Evolutionary conservation across 2,888 invertebrate genomes (phyloP).

Genomic region (Octodonta nipae): DNA sequence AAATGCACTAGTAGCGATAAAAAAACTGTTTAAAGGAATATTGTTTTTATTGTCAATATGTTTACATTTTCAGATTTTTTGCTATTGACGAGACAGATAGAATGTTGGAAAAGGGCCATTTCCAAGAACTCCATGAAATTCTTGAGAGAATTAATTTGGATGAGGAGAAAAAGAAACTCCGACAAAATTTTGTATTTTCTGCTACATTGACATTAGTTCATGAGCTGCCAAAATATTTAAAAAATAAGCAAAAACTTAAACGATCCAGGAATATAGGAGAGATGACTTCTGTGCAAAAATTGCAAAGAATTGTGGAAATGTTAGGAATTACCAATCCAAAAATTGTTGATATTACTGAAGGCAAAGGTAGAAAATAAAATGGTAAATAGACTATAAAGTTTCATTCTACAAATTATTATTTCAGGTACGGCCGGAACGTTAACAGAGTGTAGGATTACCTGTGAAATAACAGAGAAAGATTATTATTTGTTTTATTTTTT

Average conservation of each 20-base stretch:
- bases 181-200: slow-evolving; percentile 95
- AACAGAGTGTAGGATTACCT: slow-evolving; percentile 72
- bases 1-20: too few species aligned
- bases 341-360: slow-evolving; percentile 79
- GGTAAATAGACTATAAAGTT: slow-evolving; percentile 4
- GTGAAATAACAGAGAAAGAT: slow-evolving; percentile 73
- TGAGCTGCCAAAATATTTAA: slow-evolving; percentile 62
- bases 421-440: slow-evolving; percentile 69
- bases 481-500: slow-evolving; percentile 83
- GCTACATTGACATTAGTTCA: slow-evolving; percentile 90
- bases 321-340: slow-evolving; percentile 82
- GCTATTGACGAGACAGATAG: slow-evolving; percentile 97
- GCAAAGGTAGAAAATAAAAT: slow-evolving; percentile 42
- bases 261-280: slow-evolving; percentile 43
- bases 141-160: slow-evolving; percentile 67
- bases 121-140: slow-evolving; percentile 74
- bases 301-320: slow-evolving; percentile 61
- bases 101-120: slow-evolving; percentile 94
- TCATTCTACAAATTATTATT: too few species aligned
- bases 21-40: too few species aligned
- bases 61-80: slow-evolving; percentile 54
- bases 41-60: too few species aligned
- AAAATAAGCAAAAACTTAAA: slow-evolving; percentile 41
- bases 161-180: slow-evolving; percentile 40
- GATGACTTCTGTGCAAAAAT: slow-evolving; percentile 60